These are phyloP conservation scores for Acleris emargana DNA, from an alignment of 2,888 invertebrate species.

Conservation along the genomic window DNA sequence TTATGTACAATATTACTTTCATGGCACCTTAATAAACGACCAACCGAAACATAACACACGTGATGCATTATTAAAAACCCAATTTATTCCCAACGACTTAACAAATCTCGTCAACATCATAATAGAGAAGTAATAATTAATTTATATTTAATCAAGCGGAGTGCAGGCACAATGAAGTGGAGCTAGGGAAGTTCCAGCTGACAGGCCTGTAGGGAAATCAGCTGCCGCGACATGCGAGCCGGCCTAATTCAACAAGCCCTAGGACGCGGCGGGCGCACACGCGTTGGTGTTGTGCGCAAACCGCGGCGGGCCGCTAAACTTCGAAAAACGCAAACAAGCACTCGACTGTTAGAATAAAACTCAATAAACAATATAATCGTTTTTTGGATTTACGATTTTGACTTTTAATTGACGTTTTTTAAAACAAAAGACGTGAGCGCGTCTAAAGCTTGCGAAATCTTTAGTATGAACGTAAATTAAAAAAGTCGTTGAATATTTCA, in stretches of 20 bases:
- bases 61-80: no score
- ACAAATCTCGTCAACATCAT: conserved; percentile 12
- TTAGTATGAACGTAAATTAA: no score
- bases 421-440: no score
- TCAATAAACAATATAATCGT: no score
- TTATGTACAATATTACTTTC: no score
- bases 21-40: background rate
- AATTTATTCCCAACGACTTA: conserved; percentile 9
- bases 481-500: no score
- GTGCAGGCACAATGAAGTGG: conserved; percentile 65
- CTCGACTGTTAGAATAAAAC: no score
- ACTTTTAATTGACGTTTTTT: no score
- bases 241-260: conserved; percentile 54
- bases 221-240: conserved; percentile 52
- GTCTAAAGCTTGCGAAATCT: no score
- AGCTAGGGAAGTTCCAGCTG: conserved; percentile 59
- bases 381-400: no score
- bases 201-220: conserved; percentile 70
- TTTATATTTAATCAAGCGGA: conserved; percentile 70
- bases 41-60: background rate
- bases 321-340: background rate
- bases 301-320: background rate
- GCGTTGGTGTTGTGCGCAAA: background rate
- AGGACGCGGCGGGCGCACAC: conserved; percentile 39
- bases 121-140: conserved; percentile 45